A percentile compares a stretch with the other conserved stretches of the same genome.
Evolutionary conservation across 2,888 invertebrate species (phyloP).

Genomic region (Clitarchus hookeri): DNA sequence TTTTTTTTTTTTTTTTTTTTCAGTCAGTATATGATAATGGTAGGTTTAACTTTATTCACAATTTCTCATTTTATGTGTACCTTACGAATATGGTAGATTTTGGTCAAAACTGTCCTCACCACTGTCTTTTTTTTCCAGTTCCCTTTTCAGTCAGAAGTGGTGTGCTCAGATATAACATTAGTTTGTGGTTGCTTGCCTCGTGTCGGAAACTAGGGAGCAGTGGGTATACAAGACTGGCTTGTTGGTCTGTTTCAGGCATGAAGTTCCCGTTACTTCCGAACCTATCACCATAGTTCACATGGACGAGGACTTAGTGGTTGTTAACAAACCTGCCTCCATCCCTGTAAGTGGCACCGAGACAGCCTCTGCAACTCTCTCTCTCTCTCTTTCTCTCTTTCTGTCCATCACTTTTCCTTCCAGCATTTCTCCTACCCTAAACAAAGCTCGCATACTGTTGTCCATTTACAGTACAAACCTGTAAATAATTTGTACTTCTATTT

Average conservation of each 20-base stretch:
- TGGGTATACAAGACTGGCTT: constrained; percentile 27
- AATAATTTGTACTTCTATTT: not conserved
- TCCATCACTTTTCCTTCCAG: not conserved
- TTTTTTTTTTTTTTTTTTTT: no score
- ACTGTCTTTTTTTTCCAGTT: no score
- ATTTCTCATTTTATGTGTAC: no score
- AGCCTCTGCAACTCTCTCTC: constrained; percentile 59
- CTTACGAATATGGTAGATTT: no score
- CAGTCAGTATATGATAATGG: no score
- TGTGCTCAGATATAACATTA: no score
- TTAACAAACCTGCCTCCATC: constrained; percentile 99
- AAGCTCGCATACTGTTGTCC: not conserved
- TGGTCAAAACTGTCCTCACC: no score
- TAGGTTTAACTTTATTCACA: no score
- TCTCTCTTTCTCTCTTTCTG: constrained; percentile 18
- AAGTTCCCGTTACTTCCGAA: constrained; percentile 97
- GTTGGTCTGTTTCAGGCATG: constrained; percentile 79
- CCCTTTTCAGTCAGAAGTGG: no score
- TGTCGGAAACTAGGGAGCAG: not conserved
- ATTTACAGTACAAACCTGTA: not conserved
- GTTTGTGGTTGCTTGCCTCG: not conserved
- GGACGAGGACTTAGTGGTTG: constrained; percentile 98
- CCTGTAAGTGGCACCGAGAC: constrained; percentile 95
- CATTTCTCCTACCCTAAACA: not conserved
- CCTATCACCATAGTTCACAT: constrained; percentile 96